These are phyloP conservation scores for Podocnemis expansa DNA, from an alignment of 2,113 vertebrate species.

Conservation along the genomic window DNA sequence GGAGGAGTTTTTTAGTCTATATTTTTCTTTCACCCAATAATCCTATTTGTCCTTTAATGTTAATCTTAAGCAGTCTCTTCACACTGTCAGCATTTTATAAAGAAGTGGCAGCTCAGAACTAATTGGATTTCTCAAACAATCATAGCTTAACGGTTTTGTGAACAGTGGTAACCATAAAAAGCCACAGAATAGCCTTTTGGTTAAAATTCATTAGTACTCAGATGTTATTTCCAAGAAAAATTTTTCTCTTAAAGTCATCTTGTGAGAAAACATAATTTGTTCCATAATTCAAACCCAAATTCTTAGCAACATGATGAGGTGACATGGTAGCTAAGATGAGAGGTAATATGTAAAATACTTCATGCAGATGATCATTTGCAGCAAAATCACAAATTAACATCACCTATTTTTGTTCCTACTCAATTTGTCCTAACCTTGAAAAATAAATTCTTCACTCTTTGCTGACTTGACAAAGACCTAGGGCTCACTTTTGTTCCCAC, in stretches of 20 bases:
- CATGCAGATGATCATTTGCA: neutral
- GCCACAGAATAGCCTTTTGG: neutral
- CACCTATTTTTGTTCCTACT: accelerated
- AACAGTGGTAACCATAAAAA: neutral
- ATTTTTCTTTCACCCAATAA: conserved; percentile 19
- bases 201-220: neutral
- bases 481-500: neutral
- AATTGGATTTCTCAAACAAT: conserved; percentile 63
- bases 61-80: conserved; percentile 33
- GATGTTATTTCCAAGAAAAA: neutral
- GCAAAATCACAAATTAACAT: neutral
- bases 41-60: conserved; percentile 46
- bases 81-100: conserved; percentile 58
- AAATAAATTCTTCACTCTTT: neutral
- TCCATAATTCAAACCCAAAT: neutral
- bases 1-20: neutral
- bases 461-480: neutral
- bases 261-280: neutral
- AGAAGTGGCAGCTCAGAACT: conserved; percentile 44
- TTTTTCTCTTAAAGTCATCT: neutral
- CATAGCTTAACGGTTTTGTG: neutral
- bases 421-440: accelerated
- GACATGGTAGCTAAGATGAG: neutral
- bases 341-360: neutral
- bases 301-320: neutral